Conservation (phyloP, 2,888 invertebrate species). For the Coelopa pilipes region DNA sequence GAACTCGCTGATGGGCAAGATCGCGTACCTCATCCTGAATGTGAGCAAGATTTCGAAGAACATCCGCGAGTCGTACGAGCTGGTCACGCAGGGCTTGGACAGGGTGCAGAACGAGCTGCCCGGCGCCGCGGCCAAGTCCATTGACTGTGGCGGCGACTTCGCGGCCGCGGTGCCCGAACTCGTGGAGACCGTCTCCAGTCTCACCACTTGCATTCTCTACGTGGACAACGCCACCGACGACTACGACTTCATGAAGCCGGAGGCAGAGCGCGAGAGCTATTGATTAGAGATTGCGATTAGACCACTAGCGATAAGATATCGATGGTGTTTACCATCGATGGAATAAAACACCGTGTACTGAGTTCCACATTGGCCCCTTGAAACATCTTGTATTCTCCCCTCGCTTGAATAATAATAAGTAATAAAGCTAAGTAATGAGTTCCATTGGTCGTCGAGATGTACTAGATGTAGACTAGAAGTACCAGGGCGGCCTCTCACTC, state of each 20-base stretch:
- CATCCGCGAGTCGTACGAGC: constrained; percentile 50
- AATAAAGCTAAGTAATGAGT: no score
- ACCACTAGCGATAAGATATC: not conserved
- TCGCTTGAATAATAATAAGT: no score
- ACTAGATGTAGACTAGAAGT: no score
- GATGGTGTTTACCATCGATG: not conserved
- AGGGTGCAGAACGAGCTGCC: constrained; percentile 51
- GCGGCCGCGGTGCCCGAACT: constrained; percentile 52
- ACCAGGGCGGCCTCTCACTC: no score
- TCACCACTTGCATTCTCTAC: constrained; percentile 53
- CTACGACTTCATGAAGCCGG: constrained; percentile 54
- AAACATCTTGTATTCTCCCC: no score
- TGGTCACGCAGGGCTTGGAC: constrained; percentile 51
- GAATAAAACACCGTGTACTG: not conserved
- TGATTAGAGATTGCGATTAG: not conserved
- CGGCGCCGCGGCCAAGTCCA: constrained; percentile 44
- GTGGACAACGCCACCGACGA: constrained; percentile 46
- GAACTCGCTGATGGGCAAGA: constrained; percentile 55
- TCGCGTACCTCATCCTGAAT: constrained; percentile 53
- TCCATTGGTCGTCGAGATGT: no score
- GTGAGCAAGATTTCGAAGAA: constrained; percentile 50
- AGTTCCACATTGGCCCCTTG: no score
- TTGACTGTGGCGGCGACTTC: constrained; percentile 49
- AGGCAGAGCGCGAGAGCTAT: constrained; percentile 34
- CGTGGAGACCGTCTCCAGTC: constrained; percentile 51